These are phyloP conservation scores for Andricus grossulariae DNA, from an alignment of 1,140 invertebrate genomes.

Conservation along the genomic window DNA sequence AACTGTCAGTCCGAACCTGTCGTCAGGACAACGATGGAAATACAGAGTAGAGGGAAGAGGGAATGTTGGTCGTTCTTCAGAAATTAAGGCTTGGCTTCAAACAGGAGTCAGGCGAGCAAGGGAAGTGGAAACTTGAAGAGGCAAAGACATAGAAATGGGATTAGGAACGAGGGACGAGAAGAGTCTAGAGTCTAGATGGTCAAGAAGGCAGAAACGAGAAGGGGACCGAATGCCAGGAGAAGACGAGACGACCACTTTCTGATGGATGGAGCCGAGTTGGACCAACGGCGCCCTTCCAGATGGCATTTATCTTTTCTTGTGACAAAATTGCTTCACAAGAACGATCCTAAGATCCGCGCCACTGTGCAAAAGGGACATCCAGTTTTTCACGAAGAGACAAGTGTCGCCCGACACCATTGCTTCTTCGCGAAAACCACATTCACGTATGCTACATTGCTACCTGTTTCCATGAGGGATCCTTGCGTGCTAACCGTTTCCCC, in stretches of 20 bases:
- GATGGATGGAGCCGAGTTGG: conserved; percentile 61
- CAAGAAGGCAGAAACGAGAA: conserved; percentile 33
- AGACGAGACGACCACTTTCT: conserved; percentile 61
- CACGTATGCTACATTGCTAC: conserved; percentile 32
- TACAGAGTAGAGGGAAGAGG: conserved; percentile 48
- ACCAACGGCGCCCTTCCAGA: conserved; percentile 54
- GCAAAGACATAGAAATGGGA: conserved; percentile 56
- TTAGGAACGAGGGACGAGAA: conserved; percentile 37
- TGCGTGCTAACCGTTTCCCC: no score
- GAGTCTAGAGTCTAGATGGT: conserved; percentile 32
- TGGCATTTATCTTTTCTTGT: conserved; percentile 16
- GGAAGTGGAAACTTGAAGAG: conserved; percentile 51
- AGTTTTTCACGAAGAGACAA: conserved; percentile 68
- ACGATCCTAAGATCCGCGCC: conserved; percentile 44
- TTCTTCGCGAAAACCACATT: conserved; percentile 59
- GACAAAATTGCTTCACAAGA: neutral
- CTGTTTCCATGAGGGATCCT: neutral
- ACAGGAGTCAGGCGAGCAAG: neutral
- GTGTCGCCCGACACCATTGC: conserved; percentile 65
- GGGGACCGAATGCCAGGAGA: conserved; percentile 59
- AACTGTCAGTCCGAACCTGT: neutral
- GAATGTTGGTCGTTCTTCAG: conserved; percentile 51
- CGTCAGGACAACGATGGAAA: neutral
- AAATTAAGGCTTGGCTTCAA: conserved; percentile 55
- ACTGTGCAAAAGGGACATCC: conserved; percentile 52